Base-by-base conservation (phyloP, 2,113 vertebrate genomes). In the Hymenochirus boettgeri region DNA sequence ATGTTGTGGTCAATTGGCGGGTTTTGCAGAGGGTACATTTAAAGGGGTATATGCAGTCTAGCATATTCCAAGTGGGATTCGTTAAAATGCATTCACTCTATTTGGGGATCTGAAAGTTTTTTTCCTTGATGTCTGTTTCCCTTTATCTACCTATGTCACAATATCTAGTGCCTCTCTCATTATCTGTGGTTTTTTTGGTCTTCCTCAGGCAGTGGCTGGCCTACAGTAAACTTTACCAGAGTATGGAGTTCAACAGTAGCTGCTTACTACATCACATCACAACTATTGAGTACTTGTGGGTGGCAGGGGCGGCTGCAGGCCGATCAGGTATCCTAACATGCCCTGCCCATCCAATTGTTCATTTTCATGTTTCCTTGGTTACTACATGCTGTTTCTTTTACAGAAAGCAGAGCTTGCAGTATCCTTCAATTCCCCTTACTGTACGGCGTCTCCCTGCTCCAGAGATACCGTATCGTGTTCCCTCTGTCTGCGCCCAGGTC, bases 271-370 rank as follows among this genome's bases (percentile, higher is more conserved):
- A 96, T 71, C 93, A 96, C 76, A 86, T 99, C 67, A 98, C 94
- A 75, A 95, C 94, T 75, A 94, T 99, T 2, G 94, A 98, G 75
- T 99, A 99, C 74, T 93, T 92, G 73, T 99, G 96, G 96, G 81
- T 88, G 51, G 91, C 93, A 81, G 92, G 94, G 57, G n/a, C 82
- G 92, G 63, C 87, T 98, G 69, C 88, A 83, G 9, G 76, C 86
- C 3, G 88, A 91, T 33, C 88, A 88, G 84, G 89, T 90, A 67
- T 59, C 72, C 4, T 42, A 35, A 35, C 33, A 13, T 35, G 33
- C 33, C 15, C 10, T 35, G 33, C 33, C 33, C n/a, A n/a, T n/a
- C 31, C n/a, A 2, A 35, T 8, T 8, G 31, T 12, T 31, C 10
- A 6, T 31, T 31, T 31, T 10, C 31, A 35, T n/a, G n/a, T 23